Conservation (phyloP, 2,888 invertebrate genomes). For the Ecliptopera silaceata region DNA sequence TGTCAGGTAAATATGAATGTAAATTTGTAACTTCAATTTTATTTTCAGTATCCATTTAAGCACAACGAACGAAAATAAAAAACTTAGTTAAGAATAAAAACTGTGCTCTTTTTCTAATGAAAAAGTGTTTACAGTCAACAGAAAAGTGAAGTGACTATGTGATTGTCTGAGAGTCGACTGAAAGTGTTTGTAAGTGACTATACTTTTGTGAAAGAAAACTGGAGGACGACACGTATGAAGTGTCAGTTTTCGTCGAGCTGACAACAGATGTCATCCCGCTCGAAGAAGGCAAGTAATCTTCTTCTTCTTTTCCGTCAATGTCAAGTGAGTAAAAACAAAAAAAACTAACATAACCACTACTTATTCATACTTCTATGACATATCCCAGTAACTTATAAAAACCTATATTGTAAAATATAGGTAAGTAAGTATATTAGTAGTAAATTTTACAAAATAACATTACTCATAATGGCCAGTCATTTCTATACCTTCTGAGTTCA, state of each 20-base stretch:
- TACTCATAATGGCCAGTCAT: too few relatives aligned
- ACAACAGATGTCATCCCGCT: slow-evolving; percentile 80
- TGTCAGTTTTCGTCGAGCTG: slow-evolving; percentile 82
- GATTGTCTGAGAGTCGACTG: slow-evolving; percentile 50
- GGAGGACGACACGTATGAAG: slow-evolving; percentile 80
- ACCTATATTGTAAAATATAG: too few relatives aligned
- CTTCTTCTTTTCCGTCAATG: background rate
- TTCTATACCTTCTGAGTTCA: too few relatives aligned
- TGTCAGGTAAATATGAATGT: background rate
- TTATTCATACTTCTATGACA: too few relatives aligned
- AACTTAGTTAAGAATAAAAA: background rate
- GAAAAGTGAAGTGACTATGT: slow-evolving; percentile 37
- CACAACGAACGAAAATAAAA: slow-evolving; percentile 3
- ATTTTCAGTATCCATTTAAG: background rate
- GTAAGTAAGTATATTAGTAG: too few relatives aligned
- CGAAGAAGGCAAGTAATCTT: slow-evolving; percentile 68
- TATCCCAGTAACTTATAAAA: too few relatives aligned
- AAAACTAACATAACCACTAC: too few relatives aligned
- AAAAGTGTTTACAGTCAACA: slow-evolving; percentile 17
- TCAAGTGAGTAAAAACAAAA: too few relatives aligned
- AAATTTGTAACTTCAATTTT: background rate
- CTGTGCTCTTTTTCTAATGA: slow-evolving; percentile 11
- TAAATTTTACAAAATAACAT: too few relatives aligned
- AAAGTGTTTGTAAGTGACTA: slow-evolving; percentile 43
- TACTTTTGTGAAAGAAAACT: slow-evolving; percentile 61